Evolutionary conservation across 2,888 invertebrate genomes (phyloP).

Genomic region (Mycalesis mineus): DNA sequence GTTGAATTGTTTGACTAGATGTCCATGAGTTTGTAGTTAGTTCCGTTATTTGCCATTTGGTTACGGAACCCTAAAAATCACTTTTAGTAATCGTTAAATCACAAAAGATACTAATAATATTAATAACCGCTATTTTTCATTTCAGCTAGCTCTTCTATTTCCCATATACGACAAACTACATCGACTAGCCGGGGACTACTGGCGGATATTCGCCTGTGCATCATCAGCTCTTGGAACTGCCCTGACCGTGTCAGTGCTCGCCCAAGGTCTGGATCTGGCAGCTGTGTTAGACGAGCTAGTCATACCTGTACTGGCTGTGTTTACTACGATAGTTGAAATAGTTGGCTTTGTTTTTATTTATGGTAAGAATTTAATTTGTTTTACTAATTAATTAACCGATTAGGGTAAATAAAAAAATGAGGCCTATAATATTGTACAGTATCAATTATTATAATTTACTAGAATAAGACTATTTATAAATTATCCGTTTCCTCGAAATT

Average conservation of each 20-base stretch:
- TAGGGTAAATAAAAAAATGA: too few relatives aligned
- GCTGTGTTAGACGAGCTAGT: conserved; percentile 58
- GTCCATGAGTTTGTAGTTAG: too few relatives aligned
- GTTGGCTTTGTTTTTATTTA: conserved; percentile 70
- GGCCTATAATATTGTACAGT: too few relatives aligned
- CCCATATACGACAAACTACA: conserved; percentile 68
- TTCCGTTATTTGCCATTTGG: too few relatives aligned
- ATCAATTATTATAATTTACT: too few relatives aligned
- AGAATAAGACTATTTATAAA: too few relatives aligned
- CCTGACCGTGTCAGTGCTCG: conserved; percentile 56
- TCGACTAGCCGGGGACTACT: conserved; percentile 58
- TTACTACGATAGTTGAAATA: conserved; percentile 58
- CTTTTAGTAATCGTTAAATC: too few relatives aligned
- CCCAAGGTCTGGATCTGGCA: conserved; percentile 55
- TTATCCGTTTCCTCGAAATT: too few relatives aligned
- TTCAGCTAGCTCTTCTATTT: conserved; percentile 63
- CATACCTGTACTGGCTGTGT: conserved; percentile 57
- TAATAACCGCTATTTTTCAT: conserved; percentile 21
- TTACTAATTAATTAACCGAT: too few relatives aligned
- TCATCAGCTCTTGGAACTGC: conserved; percentile 63
- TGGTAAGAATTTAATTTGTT: conserved; percentile 42
- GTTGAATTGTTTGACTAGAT: too few relatives aligned
- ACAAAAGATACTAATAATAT: too few relatives aligned
- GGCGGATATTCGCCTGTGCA: conserved; percentile 64
- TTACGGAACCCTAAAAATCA: too few relatives aligned